Conservation (phyloP, 2,113 vertebrate genomes). For the Erythrocercus mccallii region DNA sequence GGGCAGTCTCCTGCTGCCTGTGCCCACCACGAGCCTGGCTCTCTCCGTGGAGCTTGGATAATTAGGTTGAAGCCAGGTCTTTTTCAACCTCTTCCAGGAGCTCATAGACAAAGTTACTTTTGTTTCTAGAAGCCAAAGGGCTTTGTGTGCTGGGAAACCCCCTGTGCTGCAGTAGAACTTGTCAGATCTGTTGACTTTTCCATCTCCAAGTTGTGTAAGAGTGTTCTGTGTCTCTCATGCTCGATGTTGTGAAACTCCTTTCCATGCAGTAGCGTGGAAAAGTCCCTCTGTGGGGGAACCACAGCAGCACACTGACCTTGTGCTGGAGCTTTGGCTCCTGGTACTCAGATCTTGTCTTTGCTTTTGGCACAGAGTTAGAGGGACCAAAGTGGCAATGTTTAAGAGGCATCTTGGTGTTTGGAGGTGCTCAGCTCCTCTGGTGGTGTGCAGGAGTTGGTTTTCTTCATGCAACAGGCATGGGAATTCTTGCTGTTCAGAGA, state of each 20-base stretch:
- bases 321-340: rapidly evolving
- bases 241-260: conserved; percentile 11
- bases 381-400: neutral
- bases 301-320: rapidly evolving
- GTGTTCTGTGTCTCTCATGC: neutral
- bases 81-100: neutral
- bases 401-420: neutral
- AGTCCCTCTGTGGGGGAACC: neutral
- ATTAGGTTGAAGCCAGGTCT: neutral
- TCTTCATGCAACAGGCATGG: neutral
- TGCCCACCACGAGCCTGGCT: neutral
- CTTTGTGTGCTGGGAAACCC: neutral
- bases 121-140: neutral
- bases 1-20: neutral
- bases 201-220: conserved; percentile 7
- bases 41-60: neutral
- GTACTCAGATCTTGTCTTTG: neutral
- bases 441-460: neutral
- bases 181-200: neutral
- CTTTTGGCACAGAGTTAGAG: neutral
- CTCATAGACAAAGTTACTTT: neutral
- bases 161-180: neutral
- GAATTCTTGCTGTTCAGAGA: neutral
- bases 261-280: rapidly evolving
- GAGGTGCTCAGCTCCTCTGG: neutral